Evolutionary conservation across 2,797 vertebrate genomes (phyloP).

Genomic region (Myotis myotis): DNA sequence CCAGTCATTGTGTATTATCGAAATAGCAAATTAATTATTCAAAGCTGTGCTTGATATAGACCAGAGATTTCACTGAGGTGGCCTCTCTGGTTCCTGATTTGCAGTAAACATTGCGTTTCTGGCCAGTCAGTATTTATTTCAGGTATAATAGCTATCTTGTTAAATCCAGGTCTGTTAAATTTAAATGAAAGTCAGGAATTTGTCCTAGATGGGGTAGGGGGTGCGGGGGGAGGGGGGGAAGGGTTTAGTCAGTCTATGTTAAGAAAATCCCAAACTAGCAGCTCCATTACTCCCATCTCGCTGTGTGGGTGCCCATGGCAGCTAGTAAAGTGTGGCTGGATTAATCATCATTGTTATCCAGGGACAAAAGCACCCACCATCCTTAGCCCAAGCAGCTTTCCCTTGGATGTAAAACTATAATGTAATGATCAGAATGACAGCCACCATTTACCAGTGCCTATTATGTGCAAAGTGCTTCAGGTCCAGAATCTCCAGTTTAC

Average conservation of each 20-base stretch:
- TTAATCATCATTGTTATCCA: not conserved
- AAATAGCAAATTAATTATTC: constrained; percentile 74
- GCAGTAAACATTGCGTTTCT: not conserved
- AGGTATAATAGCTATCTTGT: constrained; percentile 60
- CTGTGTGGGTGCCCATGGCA: not conserved
- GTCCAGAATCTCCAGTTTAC: not conserved
- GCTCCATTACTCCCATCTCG: not conserved
- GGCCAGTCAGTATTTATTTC: constrained; percentile 50
- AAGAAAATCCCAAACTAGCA: not conserved
- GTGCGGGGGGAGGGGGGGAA: fast-evolving
- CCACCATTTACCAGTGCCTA: not conserved
- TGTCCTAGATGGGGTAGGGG: not conserved
- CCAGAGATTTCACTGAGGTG: not conserved
- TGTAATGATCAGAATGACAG: not conserved
- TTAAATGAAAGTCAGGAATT: constrained; percentile 61
- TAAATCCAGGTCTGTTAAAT: constrained; percentile 60
- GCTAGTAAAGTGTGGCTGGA: not conserved
- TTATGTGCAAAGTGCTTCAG: not conserved
- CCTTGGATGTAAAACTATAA: not conserved
- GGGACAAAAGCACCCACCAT: not conserved
- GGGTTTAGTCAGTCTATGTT: not conserved
- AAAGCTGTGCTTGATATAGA: constrained; percentile 55
- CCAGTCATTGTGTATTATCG: constrained; percentile 55
- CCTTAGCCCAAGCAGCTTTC: not conserved
- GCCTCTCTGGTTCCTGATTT: constrained; percentile 14